Percentiles rank a stretch among this genome's conserved stretches.
phyloP scores from a whole-genome alignment of 2,797 vertebrate species.

The Hyperoplus lanceolatus region DNA sequence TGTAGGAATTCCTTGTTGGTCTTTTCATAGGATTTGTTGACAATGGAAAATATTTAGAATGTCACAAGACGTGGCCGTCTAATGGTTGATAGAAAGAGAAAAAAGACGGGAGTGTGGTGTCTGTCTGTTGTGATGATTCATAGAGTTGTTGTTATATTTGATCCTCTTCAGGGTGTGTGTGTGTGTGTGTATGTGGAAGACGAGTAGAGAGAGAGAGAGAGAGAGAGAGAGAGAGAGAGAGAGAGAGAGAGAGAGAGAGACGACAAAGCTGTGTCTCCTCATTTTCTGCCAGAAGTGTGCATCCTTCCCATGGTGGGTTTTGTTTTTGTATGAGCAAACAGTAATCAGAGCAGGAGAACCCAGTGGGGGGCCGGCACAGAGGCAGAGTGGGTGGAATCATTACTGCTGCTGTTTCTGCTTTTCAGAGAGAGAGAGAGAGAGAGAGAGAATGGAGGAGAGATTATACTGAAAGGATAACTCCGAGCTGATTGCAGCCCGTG shows the following conservation, averaged over 20 bases:
- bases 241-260: conserved; percentile 19
- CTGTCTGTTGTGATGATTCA: conserved; percentile 17
- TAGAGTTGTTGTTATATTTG: conserved; percentile 28
- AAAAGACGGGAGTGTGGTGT: neutral
- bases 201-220: conserved; percentile 10
- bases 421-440: conserved; percentile 27
- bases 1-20: conserved; percentile 3
- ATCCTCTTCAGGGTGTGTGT: conserved; percentile 28
- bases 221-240: neutral
- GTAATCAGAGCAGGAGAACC: conserved; percentile 72
- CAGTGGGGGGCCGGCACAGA: conserved; percentile 46
- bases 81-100: conserved; percentile 1
- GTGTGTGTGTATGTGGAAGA: neutral
- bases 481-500: conserved; percentile 71
- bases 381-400: conserved; percentile 59
- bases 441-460: conserved; percentile 8
- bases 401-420: conserved; percentile 46
- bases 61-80: neutral
- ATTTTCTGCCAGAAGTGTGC: conserved; percentile 55
- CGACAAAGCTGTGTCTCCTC: conserved; percentile 46
- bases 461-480: conserved; percentile 67
- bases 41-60: conserved; percentile 14
- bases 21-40: conserved; percentile 20
- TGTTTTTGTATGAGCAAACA: conserved; percentile 72
- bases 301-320: conserved; percentile 60